Evolutionary conservation across 2,797 vertebrate species (phyloP).

Genomic region (Gallinago nigripennis): DNA sequence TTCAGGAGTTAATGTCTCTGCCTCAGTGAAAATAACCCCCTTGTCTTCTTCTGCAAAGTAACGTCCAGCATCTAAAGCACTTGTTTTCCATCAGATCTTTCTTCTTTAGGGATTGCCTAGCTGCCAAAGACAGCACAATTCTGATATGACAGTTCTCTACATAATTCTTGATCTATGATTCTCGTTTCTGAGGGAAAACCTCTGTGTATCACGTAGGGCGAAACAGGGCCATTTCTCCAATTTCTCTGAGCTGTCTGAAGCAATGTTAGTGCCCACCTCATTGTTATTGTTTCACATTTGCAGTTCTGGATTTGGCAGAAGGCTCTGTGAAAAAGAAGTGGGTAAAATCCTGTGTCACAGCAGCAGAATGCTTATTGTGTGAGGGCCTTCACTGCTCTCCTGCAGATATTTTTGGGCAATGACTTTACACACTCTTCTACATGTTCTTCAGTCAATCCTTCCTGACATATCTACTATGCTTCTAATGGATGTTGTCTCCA

Average conservation of each 20-base stretch:
- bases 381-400: not conserved
- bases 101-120: not conserved
- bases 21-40: not conserved
- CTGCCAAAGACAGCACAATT: not conserved
- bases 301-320: not conserved
- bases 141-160: not conserved
- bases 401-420: not conserved
- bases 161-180: not conserved
- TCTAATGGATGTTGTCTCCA: not conserved
- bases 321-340: not conserved
- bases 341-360: not conserved
- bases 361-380: not conserved
- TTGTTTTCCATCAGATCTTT: not conserved
- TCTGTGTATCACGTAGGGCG: accelerated
- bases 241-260: not conserved
- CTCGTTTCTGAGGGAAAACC: not conserved
- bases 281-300: not conserved
- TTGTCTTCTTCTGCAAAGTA: accelerated
- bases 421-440: not conserved
- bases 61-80: not conserved
- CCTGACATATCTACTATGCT: not conserved
- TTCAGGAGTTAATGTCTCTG: not conserved
- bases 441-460: not conserved
- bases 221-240: not conserved
- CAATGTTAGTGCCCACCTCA: accelerated